Percentiles rank a stretch among this genome's conserved stretches.
phyloP scores from a whole-genome alignment of 2,888 invertebrate genomes.

The Drosophila robusta region DNA sequence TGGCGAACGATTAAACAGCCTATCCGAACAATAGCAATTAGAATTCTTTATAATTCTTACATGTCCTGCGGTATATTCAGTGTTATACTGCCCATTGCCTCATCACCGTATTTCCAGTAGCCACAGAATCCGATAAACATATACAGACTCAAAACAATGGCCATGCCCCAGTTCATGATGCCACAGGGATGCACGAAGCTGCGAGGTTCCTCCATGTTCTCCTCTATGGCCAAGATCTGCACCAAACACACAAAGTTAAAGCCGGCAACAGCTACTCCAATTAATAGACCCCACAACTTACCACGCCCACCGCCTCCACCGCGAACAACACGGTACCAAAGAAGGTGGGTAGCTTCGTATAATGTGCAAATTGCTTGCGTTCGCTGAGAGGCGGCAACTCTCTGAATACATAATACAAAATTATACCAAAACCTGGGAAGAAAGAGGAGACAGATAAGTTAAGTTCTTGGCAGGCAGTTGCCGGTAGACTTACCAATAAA shows the following conservation, averaged over 20 bases:
- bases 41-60: no score
- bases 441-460: not conserved
- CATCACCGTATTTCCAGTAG: slow-evolving; percentile 94
- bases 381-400: slow-evolving; percentile 86
- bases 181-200: slow-evolving; percentile 96
- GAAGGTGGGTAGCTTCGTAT: slow-evolving; percentile 90
- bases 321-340: slow-evolving; percentile 98
- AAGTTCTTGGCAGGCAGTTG: no score
- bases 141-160: slow-evolving; percentile 93
- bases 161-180: slow-evolving; percentile 96
- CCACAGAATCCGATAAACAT: slow-evolving; percentile 96
- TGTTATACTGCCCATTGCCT: slow-evolving; percentile 92
- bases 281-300: slow-evolving; percentile 85
- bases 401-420: slow-evolving; percentile 93
- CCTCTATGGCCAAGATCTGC: slow-evolving; percentile 97
- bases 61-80: slow-evolving; percentile 92
- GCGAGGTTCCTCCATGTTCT: slow-evolving; percentile 96
- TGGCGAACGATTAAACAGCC: no score
- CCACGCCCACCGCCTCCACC: slow-evolving; percentile 93
- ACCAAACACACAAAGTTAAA: no score
- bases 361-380: slow-evolving; percentile 85
- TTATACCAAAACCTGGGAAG: slow-evolving; percentile 88
- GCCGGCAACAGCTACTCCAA: not conserved
- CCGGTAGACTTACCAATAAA: slow-evolving; percentile 86
- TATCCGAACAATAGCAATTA: no score